These are phyloP conservation scores for Hycleus phaleratus DNA, from an alignment of 1,140 invertebrate genomes.

Conservation along the genomic window DNA sequence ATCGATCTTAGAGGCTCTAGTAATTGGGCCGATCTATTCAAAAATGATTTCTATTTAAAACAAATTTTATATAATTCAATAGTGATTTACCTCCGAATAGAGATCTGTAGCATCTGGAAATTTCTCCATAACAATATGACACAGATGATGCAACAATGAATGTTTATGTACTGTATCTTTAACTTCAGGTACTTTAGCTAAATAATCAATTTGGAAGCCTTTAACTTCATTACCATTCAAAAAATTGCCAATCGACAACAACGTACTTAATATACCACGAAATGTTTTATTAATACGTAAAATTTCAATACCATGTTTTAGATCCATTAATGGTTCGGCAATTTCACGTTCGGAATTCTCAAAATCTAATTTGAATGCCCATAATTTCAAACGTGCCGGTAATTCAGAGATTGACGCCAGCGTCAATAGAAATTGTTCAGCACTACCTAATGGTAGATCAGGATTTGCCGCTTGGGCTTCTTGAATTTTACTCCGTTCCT, in stretches of 20 bases:
- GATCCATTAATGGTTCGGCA: conserved; percentile 95
- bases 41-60: conserved; percentile 1
- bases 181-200: conserved; percentile 96
- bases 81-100: conserved; percentile 80
- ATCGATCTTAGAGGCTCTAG: conserved; percentile 87
- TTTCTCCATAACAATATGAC: conserved; percentile 95
- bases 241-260: conserved; percentile 94
- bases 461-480: conserved; percentile 90
- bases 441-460: conserved; percentile 90
- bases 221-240: conserved; percentile 91
- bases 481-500: conserved; percentile 92
- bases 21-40: conserved; percentile 76
- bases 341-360: conserved; percentile 97
- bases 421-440: conserved; percentile 96
- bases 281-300: conserved; percentile 90
- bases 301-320: conserved; percentile 92
- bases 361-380: conserved; percentile 98
- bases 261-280: conserved; percentile 83
- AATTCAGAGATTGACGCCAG: conserved; percentile 94
- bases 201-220: conserved; percentile 97
- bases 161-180: conserved; percentile 99
- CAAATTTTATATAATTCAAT: background rate
- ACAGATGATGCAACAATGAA: conserved; percentile 93
- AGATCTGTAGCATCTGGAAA: conserved; percentile 91
- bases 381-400: conserved; percentile 87